Evolutionary conservation across 2,888 invertebrate species (phyloP).

Genomic region (Frankliniella fusca): DNA sequence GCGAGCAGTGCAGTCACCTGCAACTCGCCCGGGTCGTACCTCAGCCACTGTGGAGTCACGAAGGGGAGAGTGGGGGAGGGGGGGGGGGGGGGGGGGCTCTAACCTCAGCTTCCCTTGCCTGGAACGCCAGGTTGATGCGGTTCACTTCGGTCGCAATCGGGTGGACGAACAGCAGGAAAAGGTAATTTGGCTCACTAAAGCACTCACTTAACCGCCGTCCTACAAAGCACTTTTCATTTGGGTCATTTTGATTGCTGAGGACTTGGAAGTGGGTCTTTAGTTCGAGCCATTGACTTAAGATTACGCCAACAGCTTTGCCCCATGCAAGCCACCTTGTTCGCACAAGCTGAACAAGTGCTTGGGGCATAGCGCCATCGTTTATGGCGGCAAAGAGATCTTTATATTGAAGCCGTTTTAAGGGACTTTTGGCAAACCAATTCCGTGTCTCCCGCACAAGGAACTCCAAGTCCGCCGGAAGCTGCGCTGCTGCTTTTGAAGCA

Average conservation of each 20-base stretch:
- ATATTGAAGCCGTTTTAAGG: slow-evolving; percentile 36
- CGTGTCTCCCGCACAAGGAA: slow-evolving; percentile 41
- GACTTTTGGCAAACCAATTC: slow-evolving; percentile 41
- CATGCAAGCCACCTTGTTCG: slow-evolving; percentile 32
- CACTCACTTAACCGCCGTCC: not conserved
- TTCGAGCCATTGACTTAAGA: not conserved
- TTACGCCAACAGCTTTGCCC: not conserved
- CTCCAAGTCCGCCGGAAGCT: slow-evolving; percentile 39
- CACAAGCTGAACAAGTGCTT: slow-evolving; percentile 35
- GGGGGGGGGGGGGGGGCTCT: too few relatives aligned
- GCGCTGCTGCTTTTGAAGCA: too few relatives aligned
- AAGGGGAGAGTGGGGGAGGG: too few relatives aligned
- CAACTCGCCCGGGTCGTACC: too few relatives aligned
- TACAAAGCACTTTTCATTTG: not conserved
- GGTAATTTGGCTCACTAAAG: not conserved
- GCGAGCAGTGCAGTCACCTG: not conserved
- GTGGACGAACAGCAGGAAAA: not conserved
- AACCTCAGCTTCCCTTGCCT: too few relatives aligned
- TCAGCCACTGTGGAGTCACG: too few relatives aligned
- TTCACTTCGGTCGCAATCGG: not conserved
- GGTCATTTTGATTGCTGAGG: not conserved
- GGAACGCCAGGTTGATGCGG: not conserved
- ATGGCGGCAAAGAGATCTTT: slow-evolving; percentile 36
- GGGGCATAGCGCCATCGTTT: slow-evolving; percentile 32
- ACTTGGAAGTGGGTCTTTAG: not conserved